Conservation (phyloP, 2,888 invertebrate genomes). For the Apeira syringaria region DNA sequence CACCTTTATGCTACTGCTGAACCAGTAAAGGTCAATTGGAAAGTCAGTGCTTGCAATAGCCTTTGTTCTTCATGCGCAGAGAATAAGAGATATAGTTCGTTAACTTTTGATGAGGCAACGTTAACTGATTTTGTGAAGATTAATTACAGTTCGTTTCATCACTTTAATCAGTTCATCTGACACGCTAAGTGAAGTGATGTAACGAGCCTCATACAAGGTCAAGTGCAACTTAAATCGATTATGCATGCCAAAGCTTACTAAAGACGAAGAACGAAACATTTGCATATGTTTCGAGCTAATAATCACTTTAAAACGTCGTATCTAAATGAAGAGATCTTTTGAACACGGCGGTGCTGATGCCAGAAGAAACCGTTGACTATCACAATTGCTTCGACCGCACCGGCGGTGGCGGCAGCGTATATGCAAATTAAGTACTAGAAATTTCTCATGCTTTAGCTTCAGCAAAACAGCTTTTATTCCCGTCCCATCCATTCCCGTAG, state of each 20-base stretch:
- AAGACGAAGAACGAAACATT: slow-evolving; percentile 29
- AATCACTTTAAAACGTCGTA: slow-evolving; percentile 1
- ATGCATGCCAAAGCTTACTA: slow-evolving; percentile 35
- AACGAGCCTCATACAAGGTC: slow-evolving; percentile 52
- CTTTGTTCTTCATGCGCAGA: slow-evolving; percentile 28
- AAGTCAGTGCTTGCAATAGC: slow-evolving; percentile 46
- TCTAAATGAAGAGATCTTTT: slow-evolving; percentile 3
- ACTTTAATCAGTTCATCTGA: slow-evolving; percentile 15
- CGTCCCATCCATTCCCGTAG: too few relatives aligned
- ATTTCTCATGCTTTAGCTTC: too few relatives aligned
- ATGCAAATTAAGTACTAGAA: slow-evolving; percentile 65
- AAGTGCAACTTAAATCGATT: slow-evolving; percentile 58
- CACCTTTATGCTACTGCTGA: slow-evolving; percentile 48
- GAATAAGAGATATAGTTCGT: slow-evolving; percentile 25
- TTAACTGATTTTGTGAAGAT: slow-evolving; percentile 27
- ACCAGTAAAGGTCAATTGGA: slow-evolving; percentile 71
- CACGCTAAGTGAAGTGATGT: slow-evolving; percentile 40
- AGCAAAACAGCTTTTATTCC: too few relatives aligned
- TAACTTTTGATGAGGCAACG: slow-evolving; percentile 22
- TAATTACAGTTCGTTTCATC: slow-evolving; percentile 15
- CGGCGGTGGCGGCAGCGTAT: slow-evolving; percentile 51
- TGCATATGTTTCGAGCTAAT: slow-evolving; percentile 16
- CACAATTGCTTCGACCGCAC: slow-evolving; percentile 17
- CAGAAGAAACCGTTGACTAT: slow-evolving; percentile 41
- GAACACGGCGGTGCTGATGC: slow-evolving; percentile 1